These are phyloP conservation scores for Phalloptychus januarius DNA, from an alignment of 2,797 vertebrate species.

Conservation along the genomic window DNA sequence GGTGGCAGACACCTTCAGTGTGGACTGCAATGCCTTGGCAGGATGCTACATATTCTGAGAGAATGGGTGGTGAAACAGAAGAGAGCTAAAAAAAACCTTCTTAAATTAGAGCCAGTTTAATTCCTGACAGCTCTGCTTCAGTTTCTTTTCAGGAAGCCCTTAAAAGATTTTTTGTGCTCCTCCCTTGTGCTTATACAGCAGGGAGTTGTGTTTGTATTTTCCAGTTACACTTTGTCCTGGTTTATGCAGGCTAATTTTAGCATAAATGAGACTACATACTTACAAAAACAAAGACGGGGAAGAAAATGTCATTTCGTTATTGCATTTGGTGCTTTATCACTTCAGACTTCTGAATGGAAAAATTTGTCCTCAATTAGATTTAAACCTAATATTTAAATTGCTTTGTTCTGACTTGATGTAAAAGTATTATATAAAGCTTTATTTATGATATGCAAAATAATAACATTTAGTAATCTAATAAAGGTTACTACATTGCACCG, in stretches of 20 bases:
- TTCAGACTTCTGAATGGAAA: conserved; percentile 28
- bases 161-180: conserved; percentile 65
- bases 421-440: neutral
- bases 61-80: conserved; percentile 46
- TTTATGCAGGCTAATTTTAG: conserved; percentile 74
- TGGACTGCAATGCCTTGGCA: conserved; percentile 46
- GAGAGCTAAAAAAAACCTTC: conserved; percentile 69
- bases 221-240: conserved; percentile 58
- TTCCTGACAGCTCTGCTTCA: conserved; percentile 75
- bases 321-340: conserved; percentile 50
- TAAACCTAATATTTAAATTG: neutral
- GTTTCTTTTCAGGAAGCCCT: conserved; percentile 73
- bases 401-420: neutral
- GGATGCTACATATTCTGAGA: conserved; percentile 53
- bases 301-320: conserved; percentile 62
- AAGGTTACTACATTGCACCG: neutral
- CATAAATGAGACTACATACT: conserved; percentile 66
- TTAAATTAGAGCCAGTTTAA: conserved; percentile 69
- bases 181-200: conserved; percentile 65
- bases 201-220: conserved; percentile 68
- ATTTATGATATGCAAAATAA: neutral
- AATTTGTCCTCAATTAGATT: neutral
- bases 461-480: neutral
- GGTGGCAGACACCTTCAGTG: conserved; percentile 56
- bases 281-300: conserved; percentile 56